Evolutionary conservation across 1,140 invertebrate species (phyloP).

Genomic region (Mactra quadrangularis): DNA sequence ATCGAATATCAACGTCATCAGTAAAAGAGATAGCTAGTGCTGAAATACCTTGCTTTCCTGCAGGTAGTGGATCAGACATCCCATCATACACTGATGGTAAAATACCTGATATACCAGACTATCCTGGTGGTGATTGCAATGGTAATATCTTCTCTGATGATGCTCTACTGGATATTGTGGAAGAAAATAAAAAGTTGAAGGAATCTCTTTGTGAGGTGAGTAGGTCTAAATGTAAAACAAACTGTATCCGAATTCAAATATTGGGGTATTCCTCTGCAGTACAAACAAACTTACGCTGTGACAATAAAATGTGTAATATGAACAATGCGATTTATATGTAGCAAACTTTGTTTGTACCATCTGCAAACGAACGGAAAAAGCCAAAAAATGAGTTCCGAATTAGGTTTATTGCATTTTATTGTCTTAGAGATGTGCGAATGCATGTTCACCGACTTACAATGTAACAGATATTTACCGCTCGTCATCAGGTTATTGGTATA

Average conservation of each 20-base stretch:
- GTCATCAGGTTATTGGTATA: no score
- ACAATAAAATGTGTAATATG: neutral
- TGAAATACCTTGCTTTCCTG: neutral
- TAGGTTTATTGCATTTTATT: no score
- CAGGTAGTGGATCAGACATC: neutral
- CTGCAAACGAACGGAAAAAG: no score
- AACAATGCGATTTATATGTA: neutral
- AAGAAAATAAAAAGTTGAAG: slow-evolving; percentile 51
- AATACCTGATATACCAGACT: slow-evolving; percentile 1
- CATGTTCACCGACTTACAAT: no score
- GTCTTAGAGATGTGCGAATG: no score
- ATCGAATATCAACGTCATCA: slow-evolving; percentile 29
- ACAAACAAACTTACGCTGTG: neutral
- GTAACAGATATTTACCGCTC: no score
- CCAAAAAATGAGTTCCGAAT: no score
- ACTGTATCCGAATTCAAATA: neutral
- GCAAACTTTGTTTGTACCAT: no score
- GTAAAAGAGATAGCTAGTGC: slow-evolving; percentile 30
- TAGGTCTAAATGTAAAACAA: neutral
- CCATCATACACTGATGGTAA: neutral
- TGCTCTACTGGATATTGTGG: slow-evolving; percentile 45
- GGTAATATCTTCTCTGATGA: slow-evolving; percentile 25
- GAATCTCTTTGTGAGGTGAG: slow-evolving; percentile 46
- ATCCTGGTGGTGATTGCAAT: slow-evolving; percentile 2
- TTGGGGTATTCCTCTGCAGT: no score